phyloP scores from a whole-genome alignment of 2,888 invertebrate genomes.

The Clanis bilineata region DNA sequence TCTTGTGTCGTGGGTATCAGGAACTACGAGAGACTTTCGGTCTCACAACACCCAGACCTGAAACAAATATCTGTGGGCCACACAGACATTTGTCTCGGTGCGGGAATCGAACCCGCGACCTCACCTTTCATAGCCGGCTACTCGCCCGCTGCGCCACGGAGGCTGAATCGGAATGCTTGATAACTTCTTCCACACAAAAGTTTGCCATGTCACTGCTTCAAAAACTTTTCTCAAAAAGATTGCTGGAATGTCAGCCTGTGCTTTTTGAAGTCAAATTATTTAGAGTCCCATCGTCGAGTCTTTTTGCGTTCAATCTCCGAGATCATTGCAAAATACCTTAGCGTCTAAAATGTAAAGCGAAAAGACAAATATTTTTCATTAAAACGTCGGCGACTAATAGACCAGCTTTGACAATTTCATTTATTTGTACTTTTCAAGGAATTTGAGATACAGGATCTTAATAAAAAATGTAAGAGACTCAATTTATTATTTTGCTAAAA shows the following conservation, averaged over 20 bases:
- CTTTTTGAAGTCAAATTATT: slow-evolving; percentile 37
- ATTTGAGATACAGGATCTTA: neutral
- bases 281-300: slow-evolving; percentile 39
- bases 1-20: no score
- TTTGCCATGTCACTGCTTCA: slow-evolving; percentile 23
- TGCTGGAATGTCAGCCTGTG: slow-evolving; percentile 31
- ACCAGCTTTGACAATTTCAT: neutral
- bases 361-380: neutral
- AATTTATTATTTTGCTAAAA: no score
- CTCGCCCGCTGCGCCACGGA: no score
- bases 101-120: no score
- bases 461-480: neutral
- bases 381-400: neutral
- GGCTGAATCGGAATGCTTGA: no score
- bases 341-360: neutral
- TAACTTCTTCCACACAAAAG: no score
- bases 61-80: no score
- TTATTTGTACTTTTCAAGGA: neutral
- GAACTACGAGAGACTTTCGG: no score
- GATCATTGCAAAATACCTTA: slow-evolving; percentile 34
- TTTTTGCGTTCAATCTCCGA: slow-evolving; percentile 30
- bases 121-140: no score
- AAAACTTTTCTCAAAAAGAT: slow-evolving; percentile 37
- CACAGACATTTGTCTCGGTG: no score
- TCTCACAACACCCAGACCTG: no score